Evolutionary conservation across 2,113 vertebrate species (phyloP), one percentile per base, ranked within the genome.

Genomic region (Calyptommatus sinebrachiatus): DNA sequence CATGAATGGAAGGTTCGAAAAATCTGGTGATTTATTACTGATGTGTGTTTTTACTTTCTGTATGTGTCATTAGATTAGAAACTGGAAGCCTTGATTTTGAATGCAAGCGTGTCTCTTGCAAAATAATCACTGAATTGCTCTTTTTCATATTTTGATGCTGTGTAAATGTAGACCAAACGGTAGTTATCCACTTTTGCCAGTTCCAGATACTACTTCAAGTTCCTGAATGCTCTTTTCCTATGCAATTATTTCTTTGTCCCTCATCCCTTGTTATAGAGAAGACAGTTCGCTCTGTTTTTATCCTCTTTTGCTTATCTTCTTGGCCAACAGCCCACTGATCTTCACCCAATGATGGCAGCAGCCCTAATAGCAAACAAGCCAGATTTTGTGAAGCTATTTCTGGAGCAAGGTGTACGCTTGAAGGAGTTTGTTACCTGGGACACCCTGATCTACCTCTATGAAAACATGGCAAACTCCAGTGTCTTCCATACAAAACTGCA

Each of bases 341-440:
- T 99, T 73, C 95, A 98, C 81, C 90, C 94, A 0, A 92, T 96
- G 88, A 97, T 99, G 98, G 92, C 94, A 10, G 97, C 96, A 0
- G 97, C 98, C 26, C 94, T 99, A 81, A 93, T 97, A 75, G 93
- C 96, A 84, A 95, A 98, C 93, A 98, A 97, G 88, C 96, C 97
- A 0, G 93, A 96, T 80, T 99, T 99, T 76, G 97, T 98, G 85
- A 95, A 93, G 84, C 96, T 99, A 41, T 95, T 99, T 87, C 92
- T 99, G 91, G 98, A 98, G 88, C 96, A 97, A 3, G 98, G 97
- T 1, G 95, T 99, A 87, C 93, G 50, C 57, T 91, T 99, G 73
- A 89, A 93, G 78, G 96, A 97, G 21, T 96, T 98, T 63, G 95
- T 96, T 85, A 92, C 95, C 11, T 92, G 94, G 82, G 92, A 95